Percentiles rank a stretch among this genome's conserved stretches.
These are phyloP conservation scores for Osmoderma eremita DNA, from an alignment of 2,888 invertebrate species.

Conservation along the genomic window DNA sequence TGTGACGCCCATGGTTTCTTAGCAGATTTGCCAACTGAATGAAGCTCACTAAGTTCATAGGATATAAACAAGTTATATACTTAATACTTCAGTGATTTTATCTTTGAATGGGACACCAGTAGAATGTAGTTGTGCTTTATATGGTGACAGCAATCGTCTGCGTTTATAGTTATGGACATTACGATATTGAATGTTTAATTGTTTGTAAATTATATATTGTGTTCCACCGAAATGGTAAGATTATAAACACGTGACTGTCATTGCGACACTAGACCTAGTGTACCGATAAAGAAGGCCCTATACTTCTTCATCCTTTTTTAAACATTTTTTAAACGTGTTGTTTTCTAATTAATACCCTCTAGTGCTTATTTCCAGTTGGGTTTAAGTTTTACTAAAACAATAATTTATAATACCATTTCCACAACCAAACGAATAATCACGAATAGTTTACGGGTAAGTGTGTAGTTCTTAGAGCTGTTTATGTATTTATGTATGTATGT, in stretches of 20 bases:
- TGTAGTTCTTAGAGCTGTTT: background rate
- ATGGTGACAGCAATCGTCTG: conserved; percentile 29
- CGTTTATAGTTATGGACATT: conserved; percentile 32
- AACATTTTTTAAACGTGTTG: no score
- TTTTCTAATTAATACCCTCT: no score
- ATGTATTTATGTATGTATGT: background rate
- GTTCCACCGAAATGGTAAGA: conserved; percentile 4
- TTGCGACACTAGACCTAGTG: background rate
- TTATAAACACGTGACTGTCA: conserved; percentile 13
- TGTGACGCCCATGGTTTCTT: no score
- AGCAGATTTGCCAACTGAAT: no score
- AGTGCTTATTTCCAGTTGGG: no score
- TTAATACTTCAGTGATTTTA: conserved; percentile 20
- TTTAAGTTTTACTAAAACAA: no score
- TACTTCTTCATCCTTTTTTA: no score
- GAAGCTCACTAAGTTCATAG: no score
- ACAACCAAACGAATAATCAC: background rate
- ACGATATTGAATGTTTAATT: conserved; percentile 34
- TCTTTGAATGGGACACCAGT: conserved; percentile 17
- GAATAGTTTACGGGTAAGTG: conserved; percentile 6
- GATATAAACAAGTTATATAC: no score
- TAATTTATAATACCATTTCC: no score
- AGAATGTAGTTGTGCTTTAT: conserved; percentile 25
- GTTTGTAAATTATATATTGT: conserved; percentile 34
- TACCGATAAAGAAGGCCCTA: no score